Conservation (phyloP, 2,113 vertebrate genomes). For the Cyprinodon variegatus region DNA sequence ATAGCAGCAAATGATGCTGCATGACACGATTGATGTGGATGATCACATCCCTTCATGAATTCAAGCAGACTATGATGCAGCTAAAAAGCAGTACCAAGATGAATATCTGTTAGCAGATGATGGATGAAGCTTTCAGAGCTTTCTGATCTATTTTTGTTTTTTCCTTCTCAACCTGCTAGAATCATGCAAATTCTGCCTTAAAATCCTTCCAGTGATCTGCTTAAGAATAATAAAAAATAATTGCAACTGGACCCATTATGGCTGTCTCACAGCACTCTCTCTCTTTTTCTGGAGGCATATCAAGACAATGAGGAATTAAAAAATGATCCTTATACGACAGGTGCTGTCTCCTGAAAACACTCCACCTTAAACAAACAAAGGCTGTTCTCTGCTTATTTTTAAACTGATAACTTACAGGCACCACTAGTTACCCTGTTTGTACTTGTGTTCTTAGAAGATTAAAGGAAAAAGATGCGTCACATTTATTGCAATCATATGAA, state of each 20-base stretch:
- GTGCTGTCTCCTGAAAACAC: conserved; percentile 43
- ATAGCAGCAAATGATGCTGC: conserved; percentile 28
- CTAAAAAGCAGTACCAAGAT: conserved; percentile 54
- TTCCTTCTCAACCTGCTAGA: conserved; percentile 45
- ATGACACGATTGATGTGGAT: conserved; percentile 8
- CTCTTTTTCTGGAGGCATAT: conserved; percentile 30
- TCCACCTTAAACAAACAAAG: conserved; percentile 43
- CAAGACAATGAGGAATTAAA: conserved; percentile 66
- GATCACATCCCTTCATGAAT: conserved; percentile 8
- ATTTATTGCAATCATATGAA: background rate
- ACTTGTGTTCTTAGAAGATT: conserved; percentile 8
- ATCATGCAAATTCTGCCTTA: conserved; percentile 43
- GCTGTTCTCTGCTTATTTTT: conserved; percentile 42
- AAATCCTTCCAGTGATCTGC: conserved; percentile 41
- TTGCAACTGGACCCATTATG: conserved; percentile 48
- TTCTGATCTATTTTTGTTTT: conserved; percentile 52
- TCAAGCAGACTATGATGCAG: conserved; percentile 32
- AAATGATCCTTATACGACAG: conserved; percentile 59
- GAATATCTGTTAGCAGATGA: conserved; percentile 46
- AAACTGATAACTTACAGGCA: conserved; percentile 52
- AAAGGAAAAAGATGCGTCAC: background rate
- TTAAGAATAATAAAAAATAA: conserved; percentile 59
- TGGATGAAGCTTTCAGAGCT: conserved; percentile 50
- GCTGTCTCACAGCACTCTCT: conserved; percentile 41
- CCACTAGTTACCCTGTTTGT: background rate